Evolutionary conservation across 2,888 invertebrate genomes (phyloP), one percentile per base, ranked within the genome.

Genomic region (Xylophagus ater): DNA sequence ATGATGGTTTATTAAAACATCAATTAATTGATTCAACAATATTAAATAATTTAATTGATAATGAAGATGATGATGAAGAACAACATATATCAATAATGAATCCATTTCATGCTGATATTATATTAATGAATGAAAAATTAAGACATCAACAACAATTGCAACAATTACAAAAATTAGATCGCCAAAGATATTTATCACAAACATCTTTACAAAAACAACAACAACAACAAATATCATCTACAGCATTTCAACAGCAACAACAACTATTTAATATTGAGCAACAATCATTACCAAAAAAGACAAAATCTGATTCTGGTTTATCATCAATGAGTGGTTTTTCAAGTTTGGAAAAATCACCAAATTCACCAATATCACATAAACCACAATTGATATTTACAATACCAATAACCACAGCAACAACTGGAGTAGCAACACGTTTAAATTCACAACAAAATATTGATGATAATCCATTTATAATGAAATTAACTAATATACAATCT

Each of bases 301-400:
- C 82, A 2, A 87, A 86, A 60, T 87, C 87, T 2, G 87, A 88
- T 59, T 87, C 87, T 1, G 87, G 87, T 0, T 65, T 88, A 35
- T 86, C 86, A 1, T 87, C 87, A 5, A 81, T 87, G 79, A 86
- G 84, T 55, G 85, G 86, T 4, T 82, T 86, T 76, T 84, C 84
- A 9, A 84, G 83, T 56, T 66, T 85, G 53, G 86, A 87, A 60
- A 86, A 86, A 65, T 85, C 86, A 21, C 86, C 86, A 4, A 80
- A 81, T 18, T 86, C 83, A 1, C 83, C 85, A 19, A 8, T 40
- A 25, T n/a, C n/a, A n/a, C n/a, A n/a, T n/a, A n/a, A n/a, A n/a
- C n/a, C n/a, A 10, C 13, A 26, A 26, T 13, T 4, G 6, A n/a
- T 12, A 13, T 4, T 26, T 13, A 12, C 24, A 24, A 7, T 3